Percentiles rank a stretch among this genome's conserved stretches.
Conservation (phyloP, 2,797 vertebrate genomes). For the Phyllotis vaccarum region DNA sequence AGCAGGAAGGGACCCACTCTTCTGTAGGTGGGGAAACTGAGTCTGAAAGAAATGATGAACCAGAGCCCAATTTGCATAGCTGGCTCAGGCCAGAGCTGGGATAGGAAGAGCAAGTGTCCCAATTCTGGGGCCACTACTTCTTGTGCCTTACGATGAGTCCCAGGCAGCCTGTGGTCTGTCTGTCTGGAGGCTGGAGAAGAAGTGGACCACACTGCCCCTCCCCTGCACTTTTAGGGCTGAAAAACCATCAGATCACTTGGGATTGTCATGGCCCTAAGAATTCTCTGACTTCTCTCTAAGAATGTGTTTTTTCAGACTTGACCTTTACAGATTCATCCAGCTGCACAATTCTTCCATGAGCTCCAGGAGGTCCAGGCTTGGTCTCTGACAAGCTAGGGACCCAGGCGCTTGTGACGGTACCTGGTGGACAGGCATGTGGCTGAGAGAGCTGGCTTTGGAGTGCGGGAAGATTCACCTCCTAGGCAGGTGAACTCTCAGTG, state of each 20-base stretch:
- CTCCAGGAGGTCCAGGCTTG: not conserved
- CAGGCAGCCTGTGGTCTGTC: not conserved
- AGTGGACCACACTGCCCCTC: accelerated
- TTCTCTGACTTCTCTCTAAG: slow-evolving; percentile 15
- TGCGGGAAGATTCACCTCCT: not conserved
- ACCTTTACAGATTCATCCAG: slow-evolving; percentile 53
- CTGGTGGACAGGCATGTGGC: accelerated
- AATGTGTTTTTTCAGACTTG: slow-evolving; percentile 23
- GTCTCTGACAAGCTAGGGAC: not conserved
- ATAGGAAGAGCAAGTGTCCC: accelerated
- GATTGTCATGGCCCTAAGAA: not conserved
- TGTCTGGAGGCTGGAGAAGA: not conserved
- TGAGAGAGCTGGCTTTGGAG: not conserved
- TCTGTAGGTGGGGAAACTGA: not conserved
- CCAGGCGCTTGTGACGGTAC: not conserved
- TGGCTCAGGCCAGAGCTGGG: not conserved
- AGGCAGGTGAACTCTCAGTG: accelerated
- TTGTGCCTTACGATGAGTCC: not conserved
- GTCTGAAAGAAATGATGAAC: not conserved
- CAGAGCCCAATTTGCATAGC: not conserved
- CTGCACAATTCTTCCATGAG: not conserved
- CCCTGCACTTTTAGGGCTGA: accelerated
- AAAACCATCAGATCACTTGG: not conserved
- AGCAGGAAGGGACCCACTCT: not conserved
- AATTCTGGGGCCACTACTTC: no score